phyloP scores from a whole-genome alignment of 92 coral and sea anemone species.

The Umimayanthus kanabou region DNA sequence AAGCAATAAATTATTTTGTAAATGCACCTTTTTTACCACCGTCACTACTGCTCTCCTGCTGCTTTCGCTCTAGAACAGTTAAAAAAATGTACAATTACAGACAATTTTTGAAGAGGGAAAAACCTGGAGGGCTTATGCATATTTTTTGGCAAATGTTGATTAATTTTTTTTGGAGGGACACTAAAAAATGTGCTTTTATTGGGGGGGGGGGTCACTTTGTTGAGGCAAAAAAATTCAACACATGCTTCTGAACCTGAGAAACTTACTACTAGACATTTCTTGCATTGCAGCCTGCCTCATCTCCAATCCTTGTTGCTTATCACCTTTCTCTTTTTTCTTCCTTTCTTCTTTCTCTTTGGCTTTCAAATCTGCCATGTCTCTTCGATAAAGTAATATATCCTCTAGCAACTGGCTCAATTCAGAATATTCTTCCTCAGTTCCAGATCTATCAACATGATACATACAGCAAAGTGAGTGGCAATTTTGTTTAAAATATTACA shows the following conservation, averaged over 20 bases:
- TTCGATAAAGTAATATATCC: constrained; percentile 53
- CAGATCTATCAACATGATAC: constrained; percentile 44
- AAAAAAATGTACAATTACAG: constrained; percentile 3
- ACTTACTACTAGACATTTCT: constrained; percentile 70
- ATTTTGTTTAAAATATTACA: neutral
- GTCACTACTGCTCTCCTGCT: constrained; percentile 3
- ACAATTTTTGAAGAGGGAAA: neutral
- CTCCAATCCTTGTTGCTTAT: constrained; percentile 53
- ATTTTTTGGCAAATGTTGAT: neutral
- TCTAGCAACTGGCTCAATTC: constrained; percentile 52
- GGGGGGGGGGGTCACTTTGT: neutral
- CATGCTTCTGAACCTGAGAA: constrained; percentile 25
- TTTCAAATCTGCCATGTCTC: constrained; percentile 52
- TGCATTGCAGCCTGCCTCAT: constrained; percentile 64
- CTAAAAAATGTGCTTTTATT: neutral
- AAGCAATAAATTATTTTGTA: constrained; percentile 1
- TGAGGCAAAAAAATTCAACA: constrained; percentile 8
- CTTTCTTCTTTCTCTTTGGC: constrained; percentile 46
- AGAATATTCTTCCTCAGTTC: constrained; percentile 71
- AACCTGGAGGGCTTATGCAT: neutral
- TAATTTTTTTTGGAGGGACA: neutral
- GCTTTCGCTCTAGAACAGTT: constrained; percentile 9
- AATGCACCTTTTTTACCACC: constrained; percentile 5
- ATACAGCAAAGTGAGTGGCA: constrained; percentile 8
- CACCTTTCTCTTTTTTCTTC: constrained; percentile 50